phyloP scores from a whole-genome alignment of 2,797 vertebrate genomes.

The Acropternis orthonyx region DNA sequence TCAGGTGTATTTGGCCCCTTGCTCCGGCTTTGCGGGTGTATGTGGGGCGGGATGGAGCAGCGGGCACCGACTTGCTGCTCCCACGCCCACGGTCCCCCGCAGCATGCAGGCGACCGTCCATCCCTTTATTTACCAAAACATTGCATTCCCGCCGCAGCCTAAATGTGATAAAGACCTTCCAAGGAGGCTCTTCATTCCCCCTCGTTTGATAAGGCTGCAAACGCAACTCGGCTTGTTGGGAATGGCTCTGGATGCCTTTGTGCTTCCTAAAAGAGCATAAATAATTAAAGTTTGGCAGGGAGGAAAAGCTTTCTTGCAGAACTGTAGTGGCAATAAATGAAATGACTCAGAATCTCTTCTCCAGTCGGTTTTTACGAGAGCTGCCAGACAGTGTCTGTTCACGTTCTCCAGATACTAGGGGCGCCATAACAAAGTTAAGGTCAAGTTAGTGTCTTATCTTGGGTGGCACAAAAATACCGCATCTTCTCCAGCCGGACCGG shows the following conservation, averaged over 20 bases:
- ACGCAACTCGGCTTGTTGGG: constrained; percentile 32
- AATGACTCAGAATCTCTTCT: constrained; percentile 85
- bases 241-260: constrained; percentile 71
- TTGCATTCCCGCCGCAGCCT: constrained; percentile 27
- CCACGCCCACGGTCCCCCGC: background rate
- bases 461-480: constrained; percentile 77
- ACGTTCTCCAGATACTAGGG: constrained; percentile 86
- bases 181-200: background rate
- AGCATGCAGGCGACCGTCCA: background rate
- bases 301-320: constrained; percentile 84
- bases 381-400: constrained; percentile 85
- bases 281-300: constrained; percentile 84
- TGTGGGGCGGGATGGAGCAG: background rate
- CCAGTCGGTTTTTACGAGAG: constrained; percentile 84
- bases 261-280: constrained; percentile 83
- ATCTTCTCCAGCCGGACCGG: constrained; percentile 62
- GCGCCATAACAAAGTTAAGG: constrained; percentile 99
- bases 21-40: background rate
- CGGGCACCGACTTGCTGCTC: background rate
- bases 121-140: constrained; percentile 37
- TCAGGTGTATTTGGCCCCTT: background rate
- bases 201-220: constrained; percentile 62
- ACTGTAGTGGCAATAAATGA: constrained; percentile 85
- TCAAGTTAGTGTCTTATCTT: constrained; percentile 95
- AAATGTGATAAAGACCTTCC: constrained; percentile 67